Evolutionary conservation across 64 coral and sea anemone species (phyloP).

Genomic region (Porites australiensis): DNA sequence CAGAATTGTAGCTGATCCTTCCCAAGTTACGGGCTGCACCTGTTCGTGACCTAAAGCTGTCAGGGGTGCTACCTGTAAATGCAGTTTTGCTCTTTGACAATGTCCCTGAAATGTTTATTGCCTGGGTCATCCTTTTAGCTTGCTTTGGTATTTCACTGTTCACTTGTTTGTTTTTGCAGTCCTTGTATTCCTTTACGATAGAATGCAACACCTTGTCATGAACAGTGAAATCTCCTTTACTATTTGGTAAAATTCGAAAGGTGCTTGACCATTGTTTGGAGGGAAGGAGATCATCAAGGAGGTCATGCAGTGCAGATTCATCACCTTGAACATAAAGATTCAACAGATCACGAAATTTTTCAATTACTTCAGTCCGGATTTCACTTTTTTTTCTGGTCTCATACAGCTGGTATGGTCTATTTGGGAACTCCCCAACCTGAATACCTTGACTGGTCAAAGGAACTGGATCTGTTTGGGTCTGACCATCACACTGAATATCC

Average conservation of each 20-base stretch:
- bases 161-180: slow-evolving; percentile 24
- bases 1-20: slow-evolving; percentile 3
- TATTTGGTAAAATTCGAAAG: background rate
- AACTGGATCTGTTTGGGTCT: too few relatives aligned
- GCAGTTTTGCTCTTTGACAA: slow-evolving; percentile 18
- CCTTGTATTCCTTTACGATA: slow-evolving; percentile 45
- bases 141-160: slow-evolving; percentile 9
- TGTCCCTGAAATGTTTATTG: slow-evolving; percentile 28
- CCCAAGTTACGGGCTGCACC: slow-evolving; percentile 17
- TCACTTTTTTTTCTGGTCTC: slow-evolving; percentile 15
- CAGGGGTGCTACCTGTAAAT: slow-evolving; percentile 30
- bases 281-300: slow-evolving; percentile 1
- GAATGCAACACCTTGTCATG: background rate
- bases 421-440: background rate
- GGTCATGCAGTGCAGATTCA: background rate
- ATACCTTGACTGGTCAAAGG: too few relatives aligned
- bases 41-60: background rate
- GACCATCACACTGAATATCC: too few relatives aligned
- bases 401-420: slow-evolving; percentile 26
- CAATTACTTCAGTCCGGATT: slow-evolving; percentile 29
- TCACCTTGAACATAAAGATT: slow-evolving; percentile 33
- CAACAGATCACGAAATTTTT: background rate
- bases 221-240: background rate
- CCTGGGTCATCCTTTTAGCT: slow-evolving; percentile 3
- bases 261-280: slow-evolving; percentile 30